Percentiles rank a stretch among this genome's conserved stretches.
These are phyloP conservation scores for Avahi laniger DNA, from an alignment of 2,797 vertebrate genomes.

Conservation along the genomic window DNA sequence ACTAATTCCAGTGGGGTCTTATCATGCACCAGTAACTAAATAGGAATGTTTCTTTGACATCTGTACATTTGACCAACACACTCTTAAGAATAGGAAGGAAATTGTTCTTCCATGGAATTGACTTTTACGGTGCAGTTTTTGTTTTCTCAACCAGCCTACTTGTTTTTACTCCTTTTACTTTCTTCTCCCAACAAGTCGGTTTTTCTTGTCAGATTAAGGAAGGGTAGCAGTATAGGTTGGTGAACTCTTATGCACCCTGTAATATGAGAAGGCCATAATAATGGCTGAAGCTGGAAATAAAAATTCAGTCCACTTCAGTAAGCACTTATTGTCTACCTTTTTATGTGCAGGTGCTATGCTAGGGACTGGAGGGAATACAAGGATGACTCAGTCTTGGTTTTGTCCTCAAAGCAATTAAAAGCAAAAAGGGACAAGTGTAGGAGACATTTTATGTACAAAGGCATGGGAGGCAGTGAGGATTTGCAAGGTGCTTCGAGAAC, in stretches of 20 bases:
- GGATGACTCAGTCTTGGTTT: background rate
- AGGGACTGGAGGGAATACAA: background rate
- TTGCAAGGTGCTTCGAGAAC: background rate
- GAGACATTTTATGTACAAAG: background rate
- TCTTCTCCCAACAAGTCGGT: background rate
- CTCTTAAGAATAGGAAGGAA: conserved; percentile 1
- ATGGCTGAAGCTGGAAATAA: background rate
- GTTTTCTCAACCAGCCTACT: background rate
- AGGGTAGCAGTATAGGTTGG: background rate
- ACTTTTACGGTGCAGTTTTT: conserved; percentile 24
- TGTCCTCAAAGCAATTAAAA: conserved; percentile 31
- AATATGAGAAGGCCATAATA: background rate
- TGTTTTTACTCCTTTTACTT: conserved; percentile 32
- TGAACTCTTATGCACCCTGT: background rate
- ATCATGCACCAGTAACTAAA: conserved; percentile 36
- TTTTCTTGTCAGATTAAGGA: conserved; percentile 36
- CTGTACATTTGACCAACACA: background rate
- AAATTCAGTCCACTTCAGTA: background rate
- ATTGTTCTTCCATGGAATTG: conserved; percentile 32
- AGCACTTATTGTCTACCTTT: background rate
- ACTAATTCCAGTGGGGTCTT: conserved; percentile 49
- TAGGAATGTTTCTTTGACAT: background rate
- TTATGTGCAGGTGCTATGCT: background rate
- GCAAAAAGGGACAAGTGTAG: background rate
- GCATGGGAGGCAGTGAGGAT: background rate